Percentiles rank a stretch among this genome's conserved stretches.
Evolutionary conservation across 2,113 vertebrate species (phyloP).

Genomic region (Spermophilus dauricus): DNA sequence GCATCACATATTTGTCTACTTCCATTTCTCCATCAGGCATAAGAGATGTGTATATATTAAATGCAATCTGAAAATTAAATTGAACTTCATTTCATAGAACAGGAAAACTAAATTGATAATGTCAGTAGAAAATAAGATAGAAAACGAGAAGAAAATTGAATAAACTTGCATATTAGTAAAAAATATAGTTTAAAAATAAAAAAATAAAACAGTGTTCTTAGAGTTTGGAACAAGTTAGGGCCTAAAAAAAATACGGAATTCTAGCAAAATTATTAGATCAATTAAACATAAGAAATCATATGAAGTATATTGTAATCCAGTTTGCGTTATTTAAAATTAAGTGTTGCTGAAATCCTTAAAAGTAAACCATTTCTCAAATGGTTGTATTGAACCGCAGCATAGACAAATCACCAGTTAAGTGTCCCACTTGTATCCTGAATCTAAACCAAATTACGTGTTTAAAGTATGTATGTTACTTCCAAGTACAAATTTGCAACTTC

Average conservation of each 20-base stretch:
- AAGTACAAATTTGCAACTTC: conserved; percentile 54
- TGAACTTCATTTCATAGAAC: conserved; percentile 2
- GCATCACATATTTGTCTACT: neutral
- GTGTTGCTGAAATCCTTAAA: neutral
- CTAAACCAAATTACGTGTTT: conserved; percentile 57
- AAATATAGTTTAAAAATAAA: conserved; percentile 48
- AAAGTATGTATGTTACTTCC: conserved; percentile 15
- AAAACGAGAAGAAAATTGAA: neutral
- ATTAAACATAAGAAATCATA: neutral
- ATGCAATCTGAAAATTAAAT: neutral
- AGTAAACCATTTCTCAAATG: neutral
- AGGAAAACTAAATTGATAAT: conserved; percentile 6
- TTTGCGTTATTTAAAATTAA: conserved; percentile 6
- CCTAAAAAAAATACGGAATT: neutral
- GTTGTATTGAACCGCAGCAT: neutral
- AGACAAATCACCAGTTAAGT: neutral
- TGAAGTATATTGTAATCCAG: neutral
- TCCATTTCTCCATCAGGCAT: conserved; percentile 22
- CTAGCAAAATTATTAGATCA: neutral
- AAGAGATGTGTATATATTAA: neutral
- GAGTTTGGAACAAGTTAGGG: conserved; percentile 47
- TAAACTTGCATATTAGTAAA: neutral
- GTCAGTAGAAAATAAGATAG: neutral
- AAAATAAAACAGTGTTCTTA: neutral
- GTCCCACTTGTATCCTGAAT: neutral